Evolutionary conservation across 2,797 vertebrate species (phyloP).

Genomic region (Sparidentex hasta): DNA sequence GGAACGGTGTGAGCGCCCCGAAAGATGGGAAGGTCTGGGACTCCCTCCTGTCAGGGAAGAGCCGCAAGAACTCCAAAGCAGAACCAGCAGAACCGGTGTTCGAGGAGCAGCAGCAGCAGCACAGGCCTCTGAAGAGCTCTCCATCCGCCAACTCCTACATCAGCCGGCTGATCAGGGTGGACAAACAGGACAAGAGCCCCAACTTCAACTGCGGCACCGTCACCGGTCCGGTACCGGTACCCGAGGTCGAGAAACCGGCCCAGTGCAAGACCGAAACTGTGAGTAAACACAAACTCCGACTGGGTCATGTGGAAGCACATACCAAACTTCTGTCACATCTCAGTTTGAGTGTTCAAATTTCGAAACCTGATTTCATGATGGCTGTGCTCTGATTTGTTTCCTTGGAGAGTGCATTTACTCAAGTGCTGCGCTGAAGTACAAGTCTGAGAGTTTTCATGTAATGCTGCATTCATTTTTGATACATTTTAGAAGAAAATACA

Average conservation of each 20-base stretch:
- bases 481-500: background rate
- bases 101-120: conserved; percentile 75
- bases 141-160: conserved; percentile 87
- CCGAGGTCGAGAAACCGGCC: conserved; percentile 84
- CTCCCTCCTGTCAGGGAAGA: conserved; percentile 88
- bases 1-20: conserved; percentile 62
- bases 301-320: background rate
- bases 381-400: background rate
- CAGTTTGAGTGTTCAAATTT: no score
- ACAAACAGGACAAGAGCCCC: conserved; percentile 90
- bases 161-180: conserved; percentile 94
- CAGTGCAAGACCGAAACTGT: conserved; percentile 85
- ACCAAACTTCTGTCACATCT: background rate
- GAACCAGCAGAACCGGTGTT: conserved; percentile 69
- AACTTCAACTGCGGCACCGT: conserved; percentile 75
- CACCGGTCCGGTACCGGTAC: conserved; percentile 64
- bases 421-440: no score
- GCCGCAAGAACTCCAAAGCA: conserved; percentile 90
- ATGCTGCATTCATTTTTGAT: background rate
- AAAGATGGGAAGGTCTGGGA: conserved; percentile 87
- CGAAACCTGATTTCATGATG: no score
- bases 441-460: background rate
- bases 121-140: conserved; percentile 72
- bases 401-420: no score
- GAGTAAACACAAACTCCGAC: conserved; percentile 45